phyloP scores from a whole-genome alignment of 2,113 vertebrate genomes.

The Delphinus delphis region DNA sequence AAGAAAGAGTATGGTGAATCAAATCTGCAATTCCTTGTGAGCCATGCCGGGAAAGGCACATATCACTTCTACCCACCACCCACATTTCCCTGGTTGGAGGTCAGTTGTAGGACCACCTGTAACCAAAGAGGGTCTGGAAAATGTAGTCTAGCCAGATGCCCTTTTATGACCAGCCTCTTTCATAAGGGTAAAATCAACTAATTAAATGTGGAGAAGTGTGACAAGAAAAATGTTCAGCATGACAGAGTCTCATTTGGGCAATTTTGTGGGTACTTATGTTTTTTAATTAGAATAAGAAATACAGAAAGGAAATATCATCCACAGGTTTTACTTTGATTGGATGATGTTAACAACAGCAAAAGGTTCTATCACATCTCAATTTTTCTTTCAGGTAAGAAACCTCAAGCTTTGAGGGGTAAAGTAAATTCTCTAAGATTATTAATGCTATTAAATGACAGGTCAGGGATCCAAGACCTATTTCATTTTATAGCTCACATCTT shows the following conservation, averaged over 20 bases:
- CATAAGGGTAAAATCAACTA: conserved; percentile 1
- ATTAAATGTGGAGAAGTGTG: conserved; percentile 15
- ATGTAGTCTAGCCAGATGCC: neutral
- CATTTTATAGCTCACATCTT: neutral
- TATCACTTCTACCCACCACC: neutral
- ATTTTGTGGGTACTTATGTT: neutral
- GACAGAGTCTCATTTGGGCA: neutral
- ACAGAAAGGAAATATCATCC: neutral
- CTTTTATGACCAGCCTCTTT: neutral
- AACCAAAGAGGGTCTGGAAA: neutral
- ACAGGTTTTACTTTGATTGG: neutral
- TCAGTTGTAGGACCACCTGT: neutral
- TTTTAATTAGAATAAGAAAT: conserved; percentile 28
- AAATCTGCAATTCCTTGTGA: neutral
- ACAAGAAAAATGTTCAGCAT: neutral
- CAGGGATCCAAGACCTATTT: neutral
- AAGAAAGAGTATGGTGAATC: neutral
- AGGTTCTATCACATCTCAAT: neutral
- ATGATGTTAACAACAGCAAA: neutral
- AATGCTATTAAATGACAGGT: neutral
- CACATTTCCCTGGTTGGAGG: neutral
- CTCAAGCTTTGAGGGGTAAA: neutral
- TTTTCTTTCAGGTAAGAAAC: neutral
- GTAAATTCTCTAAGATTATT: neutral
- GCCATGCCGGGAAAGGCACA: neutral